Conservation (phyloP, 2,797 vertebrate species). For the Neosalanx taihuensis region DNA sequence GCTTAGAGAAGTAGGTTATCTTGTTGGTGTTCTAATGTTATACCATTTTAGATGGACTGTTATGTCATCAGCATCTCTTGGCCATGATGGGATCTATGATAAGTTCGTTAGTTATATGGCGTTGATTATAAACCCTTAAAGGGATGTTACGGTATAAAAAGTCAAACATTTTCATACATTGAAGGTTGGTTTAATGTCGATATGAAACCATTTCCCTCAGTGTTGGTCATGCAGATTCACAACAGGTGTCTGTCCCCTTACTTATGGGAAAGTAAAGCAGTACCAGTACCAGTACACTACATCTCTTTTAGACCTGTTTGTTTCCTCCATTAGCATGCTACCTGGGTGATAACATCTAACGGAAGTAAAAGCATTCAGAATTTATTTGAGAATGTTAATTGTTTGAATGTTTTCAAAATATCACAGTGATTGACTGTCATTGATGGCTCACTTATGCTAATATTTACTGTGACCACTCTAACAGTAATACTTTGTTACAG, state of each 20-base stretch:
- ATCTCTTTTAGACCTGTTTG: background rate
- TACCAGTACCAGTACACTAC: background rate
- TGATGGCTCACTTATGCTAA: background rate
- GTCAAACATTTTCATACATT: background rate
- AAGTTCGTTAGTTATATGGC: constrained; percentile 11
- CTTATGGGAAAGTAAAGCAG: background rate
- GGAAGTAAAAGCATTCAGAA: constrained; percentile 10
- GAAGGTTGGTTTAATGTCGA: background rate
- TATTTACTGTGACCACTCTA: background rate
- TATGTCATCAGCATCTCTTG: constrained; percentile 31
- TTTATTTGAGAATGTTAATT: constrained; percentile 6
- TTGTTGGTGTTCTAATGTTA: constrained; percentile 16
- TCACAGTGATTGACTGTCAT: background rate
- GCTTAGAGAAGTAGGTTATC: constrained; percentile 37
- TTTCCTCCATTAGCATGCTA: constrained; percentile 27
- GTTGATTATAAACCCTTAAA: constrained; percentile 34
- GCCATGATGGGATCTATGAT: constrained; percentile 26
- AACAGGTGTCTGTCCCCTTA: background rate
- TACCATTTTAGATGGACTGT: constrained; percentile 38
- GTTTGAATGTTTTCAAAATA: too few relatives aligned
- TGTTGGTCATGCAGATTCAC: background rate
- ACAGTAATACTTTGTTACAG: background rate
- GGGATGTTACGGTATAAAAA: too few relatives aligned
- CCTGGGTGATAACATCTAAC: constrained; percentile 34
- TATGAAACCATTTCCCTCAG: background rate